Percentiles rank a stretch among this genome's conserved stretches.
phyloP scores from a whole-genome alignment of 1,140 invertebrate genomes.

The Panagrolaimus sp. region DNA sequence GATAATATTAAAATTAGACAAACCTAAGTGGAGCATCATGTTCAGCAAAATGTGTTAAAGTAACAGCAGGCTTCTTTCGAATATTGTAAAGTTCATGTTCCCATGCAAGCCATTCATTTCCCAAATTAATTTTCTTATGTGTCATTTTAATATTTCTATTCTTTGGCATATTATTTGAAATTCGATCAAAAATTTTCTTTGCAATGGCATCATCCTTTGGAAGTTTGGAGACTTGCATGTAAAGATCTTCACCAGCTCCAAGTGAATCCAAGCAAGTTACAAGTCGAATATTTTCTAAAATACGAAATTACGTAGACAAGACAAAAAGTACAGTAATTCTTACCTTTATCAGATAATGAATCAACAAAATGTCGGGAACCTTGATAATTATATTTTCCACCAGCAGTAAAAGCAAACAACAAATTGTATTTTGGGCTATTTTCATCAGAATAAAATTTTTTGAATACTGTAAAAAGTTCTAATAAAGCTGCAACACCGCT shows the following conservation, averaged over 20 bases:
- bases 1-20: conserved; percentile 15
- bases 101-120: conserved; percentile 84
- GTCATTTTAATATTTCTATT: conserved; percentile 71
- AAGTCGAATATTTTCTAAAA: conserved; percentile 63
- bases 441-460: conserved; percentile 75
- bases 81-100: conserved; percentile 95
- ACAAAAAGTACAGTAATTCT: conserved; percentile 24
- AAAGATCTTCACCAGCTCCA: conserved; percentile 66
- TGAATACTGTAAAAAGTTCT: conserved; percentile 80
- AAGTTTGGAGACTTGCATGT: conserved; percentile 90
- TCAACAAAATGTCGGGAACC: conserved; percentile 93
- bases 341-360: conserved; percentile 78
- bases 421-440: conserved; percentile 77
- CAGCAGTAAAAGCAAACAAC: conserved; percentile 81
- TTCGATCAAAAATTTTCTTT: conserved; percentile 66
- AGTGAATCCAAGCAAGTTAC: conserved; percentile 86
- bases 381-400: conserved; percentile 89
- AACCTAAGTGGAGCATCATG: conserved; percentile 60
- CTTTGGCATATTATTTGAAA: conserved; percentile 63
- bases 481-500: conserved; percentile 82
- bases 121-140: conserved; percentile 96
- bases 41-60: conserved; percentile 73
- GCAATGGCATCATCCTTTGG: conserved; percentile 78
- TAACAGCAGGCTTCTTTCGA: conserved; percentile 79
- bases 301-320: conserved; percentile 16